Percentiles rank a stretch among this genome's conserved stretches.
phyloP scores from a whole-genome alignment of 2,888 invertebrate genomes.

The Tiliacea citrago region DNA sequence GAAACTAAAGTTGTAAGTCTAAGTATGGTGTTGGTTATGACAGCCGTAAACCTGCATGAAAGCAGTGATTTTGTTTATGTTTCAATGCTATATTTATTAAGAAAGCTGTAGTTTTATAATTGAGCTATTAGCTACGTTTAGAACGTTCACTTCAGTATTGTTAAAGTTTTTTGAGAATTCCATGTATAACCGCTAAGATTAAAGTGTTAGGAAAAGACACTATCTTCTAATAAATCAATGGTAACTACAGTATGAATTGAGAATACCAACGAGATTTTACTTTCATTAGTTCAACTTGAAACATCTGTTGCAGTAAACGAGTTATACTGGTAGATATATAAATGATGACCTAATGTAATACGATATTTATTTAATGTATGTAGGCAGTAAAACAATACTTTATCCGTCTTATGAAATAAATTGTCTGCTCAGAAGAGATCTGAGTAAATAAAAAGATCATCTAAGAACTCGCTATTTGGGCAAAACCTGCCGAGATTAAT shows the following conservation, averaged over 20 bases:
- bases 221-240: background rate
- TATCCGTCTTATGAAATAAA: conserved; percentile 34
- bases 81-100: conserved; percentile 13
- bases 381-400: conserved; percentile 35
- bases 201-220: too few relatives aligned
- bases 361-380: conserved; percentile 37
- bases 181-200: background rate
- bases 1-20: conserved; percentile 53
- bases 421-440: conserved; percentile 10
- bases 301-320: conserved; percentile 33
- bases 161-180: background rate
- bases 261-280: conserved; percentile 26
- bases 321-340: conserved; percentile 35
- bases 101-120: conserved; percentile 15
- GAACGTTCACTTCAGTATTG: background rate
- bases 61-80: conserved; percentile 18
- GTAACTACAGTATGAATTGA: background rate
- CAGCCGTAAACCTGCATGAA: conserved; percentile 21
- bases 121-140: background rate
- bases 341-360: conserved; percentile 37
- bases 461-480: background rate
- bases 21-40: conserved; percentile 50
- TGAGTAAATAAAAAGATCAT: conserved; percentile 34
- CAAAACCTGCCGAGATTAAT: too few relatives aligned
- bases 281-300: conserved; percentile 30